Percentiles rank a stretch among this genome's conserved stretches.
Evolutionary conservation across 2,797 vertebrate species (phyloP).

Genomic region (Iguana delicatissima): DNA sequence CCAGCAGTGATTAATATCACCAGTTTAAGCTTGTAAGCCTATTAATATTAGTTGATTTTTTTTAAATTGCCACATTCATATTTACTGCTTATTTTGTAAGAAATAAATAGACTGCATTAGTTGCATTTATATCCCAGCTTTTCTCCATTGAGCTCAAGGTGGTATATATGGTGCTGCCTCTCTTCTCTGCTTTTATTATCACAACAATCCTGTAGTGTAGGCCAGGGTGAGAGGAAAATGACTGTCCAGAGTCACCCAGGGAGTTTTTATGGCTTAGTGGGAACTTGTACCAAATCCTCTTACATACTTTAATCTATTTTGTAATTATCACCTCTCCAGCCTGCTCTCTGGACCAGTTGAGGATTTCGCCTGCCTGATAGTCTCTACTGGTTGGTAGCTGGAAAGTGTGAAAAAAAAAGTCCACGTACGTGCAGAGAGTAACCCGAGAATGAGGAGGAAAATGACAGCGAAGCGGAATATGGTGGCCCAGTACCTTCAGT

Average conservation of each 20-base stretch:
- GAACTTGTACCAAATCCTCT: not conserved
- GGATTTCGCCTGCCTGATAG: not conserved
- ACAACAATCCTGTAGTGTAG: not conserved
- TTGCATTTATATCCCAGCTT: not conserved
- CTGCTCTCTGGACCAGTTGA: not conserved
- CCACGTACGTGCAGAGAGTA: not conserved
- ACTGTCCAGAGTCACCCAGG: not conserved
- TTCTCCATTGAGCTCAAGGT: not conserved
- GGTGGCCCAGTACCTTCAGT: conserved; percentile 35
- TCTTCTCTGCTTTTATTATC: not conserved
- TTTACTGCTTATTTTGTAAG: not conserved
- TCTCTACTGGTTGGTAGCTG: not conserved
- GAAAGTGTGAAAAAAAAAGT: not conserved
- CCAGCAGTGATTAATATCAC: not conserved
- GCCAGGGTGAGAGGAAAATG: too few relatives aligned
- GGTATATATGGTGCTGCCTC: not conserved
- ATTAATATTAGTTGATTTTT: not conserved
- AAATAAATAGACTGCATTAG: not conserved
- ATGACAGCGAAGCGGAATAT: conserved; percentile 40
- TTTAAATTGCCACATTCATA: not conserved
- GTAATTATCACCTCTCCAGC: not conserved
- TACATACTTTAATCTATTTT: not conserved
- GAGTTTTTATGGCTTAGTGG: not conserved
- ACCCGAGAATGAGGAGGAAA: conserved; percentile 33
- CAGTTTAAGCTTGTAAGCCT: not conserved